Conservation (phyloP, 2,888 invertebrate genomes). For the Dryadula phaetusa region DNA sequence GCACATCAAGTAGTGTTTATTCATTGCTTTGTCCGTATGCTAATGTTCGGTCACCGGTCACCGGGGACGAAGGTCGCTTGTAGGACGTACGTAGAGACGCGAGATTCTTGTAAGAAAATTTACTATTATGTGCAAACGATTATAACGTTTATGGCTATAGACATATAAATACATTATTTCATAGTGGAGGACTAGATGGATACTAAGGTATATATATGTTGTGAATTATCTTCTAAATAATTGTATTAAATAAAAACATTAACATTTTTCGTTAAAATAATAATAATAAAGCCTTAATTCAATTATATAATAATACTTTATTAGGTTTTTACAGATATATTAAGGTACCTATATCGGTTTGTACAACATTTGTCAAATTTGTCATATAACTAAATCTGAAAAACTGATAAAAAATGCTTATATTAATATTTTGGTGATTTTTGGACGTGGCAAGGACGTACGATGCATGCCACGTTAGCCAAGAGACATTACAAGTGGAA, state of each 20-base stretch:
- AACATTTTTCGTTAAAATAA: no score
- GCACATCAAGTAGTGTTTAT: slow-evolving; percentile 76
- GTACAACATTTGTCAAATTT: no score
- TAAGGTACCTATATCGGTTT: no score
- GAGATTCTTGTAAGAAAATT: slow-evolving; percentile 10
- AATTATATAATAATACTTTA: no score
- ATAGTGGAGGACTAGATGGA: neutral
- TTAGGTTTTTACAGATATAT: no score
- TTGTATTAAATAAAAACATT: no score
- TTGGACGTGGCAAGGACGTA: no score
- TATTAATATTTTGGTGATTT: no score
- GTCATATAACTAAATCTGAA: no score
- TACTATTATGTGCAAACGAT: slow-evolving; percentile 1
- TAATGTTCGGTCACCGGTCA: slow-evolving; percentile 75
- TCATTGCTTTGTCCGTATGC: slow-evolving; percentile 79
- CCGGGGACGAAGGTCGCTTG: slow-evolving; percentile 76
- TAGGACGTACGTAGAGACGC: slow-evolving; percentile 59
- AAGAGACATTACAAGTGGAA: neutral
- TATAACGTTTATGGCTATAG: slow-evolving; percentile 6
- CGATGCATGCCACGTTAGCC: no score
- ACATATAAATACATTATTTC: neutral
- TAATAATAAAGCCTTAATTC: no score
- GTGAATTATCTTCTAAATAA: neutral
- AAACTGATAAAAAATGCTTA: no score
- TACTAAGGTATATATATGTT: neutral